Evolutionary conservation across 2,888 invertebrate genomes (phyloP), one percentile per base, ranked within the genome.

Genomic region (Podotricha telesiphe): DNA sequence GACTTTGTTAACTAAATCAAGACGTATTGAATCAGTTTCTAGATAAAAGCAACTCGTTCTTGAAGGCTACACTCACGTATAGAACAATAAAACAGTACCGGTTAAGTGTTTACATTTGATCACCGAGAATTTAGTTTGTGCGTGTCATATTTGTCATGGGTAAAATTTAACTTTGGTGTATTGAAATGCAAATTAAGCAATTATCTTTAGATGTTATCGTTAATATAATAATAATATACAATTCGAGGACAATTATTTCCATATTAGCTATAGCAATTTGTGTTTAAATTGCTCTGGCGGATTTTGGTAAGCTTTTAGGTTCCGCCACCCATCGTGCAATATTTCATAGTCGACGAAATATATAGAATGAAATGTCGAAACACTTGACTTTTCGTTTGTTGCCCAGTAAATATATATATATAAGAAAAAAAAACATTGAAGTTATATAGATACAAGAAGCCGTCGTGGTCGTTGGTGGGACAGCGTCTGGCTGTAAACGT

Each of bases 41-140:
- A 72, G 69, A 74, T 77, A 72, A 73, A 53, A 59, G 47, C 40
- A 75, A 74, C 76, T 71, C 65, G 76, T 75, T 76, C n/a, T 71
- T 66, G 65, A 47, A 56, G 53, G 53, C 67, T 67, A 65, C 47
- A 55, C 51, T 68, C 65, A 67, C 51, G 64, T 48, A 50, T 63
- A 42, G 53, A 68, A 67, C 62, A 48, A 48, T 47, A 65, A 19
- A 48, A 48, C 13, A 61, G 19, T 61, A 50, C 62, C 62, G 62
- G 62, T 48, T 62, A 48, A 62, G 34, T 50, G 62, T 19, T 62
- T 62, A 28, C 48, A 19, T 62, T 48, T 37, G 28, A 37, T 48
- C 34, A 20, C 13, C 19, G 34, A 62, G 62, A 62, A 62, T 50
- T 62, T 4, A 1, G 62, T 62, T 42, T 59, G 34, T 37, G 19